Conservation (phyloP, 2,113 vertebrate species). For the Hydropotes inermis region DNA sequence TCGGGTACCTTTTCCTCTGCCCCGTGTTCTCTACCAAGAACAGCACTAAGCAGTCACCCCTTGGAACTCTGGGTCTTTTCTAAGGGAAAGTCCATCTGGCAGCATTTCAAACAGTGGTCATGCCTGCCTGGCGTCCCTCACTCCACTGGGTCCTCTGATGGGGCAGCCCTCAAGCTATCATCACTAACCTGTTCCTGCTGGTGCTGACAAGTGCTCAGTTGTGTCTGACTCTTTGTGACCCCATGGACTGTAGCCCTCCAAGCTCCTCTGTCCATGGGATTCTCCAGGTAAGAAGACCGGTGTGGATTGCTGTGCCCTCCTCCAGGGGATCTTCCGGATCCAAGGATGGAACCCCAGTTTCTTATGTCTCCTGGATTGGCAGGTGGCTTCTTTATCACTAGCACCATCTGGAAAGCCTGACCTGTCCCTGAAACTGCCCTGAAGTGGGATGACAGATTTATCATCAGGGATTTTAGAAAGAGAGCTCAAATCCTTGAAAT, state of each 20-base stretch:
- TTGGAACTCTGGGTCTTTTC: background rate
- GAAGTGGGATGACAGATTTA: background rate
- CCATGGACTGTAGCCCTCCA: background rate
- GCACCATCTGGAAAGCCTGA: background rate
- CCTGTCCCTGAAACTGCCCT: background rate
- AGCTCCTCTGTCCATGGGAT: background rate
- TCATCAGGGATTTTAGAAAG: background rate
- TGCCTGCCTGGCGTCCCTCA: rapidly evolving
- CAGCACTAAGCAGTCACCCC: background rate
- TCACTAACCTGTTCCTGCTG: background rate
- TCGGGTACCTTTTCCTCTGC: background rate
- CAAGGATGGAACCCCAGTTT: background rate
- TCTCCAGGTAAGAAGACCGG: background rate
- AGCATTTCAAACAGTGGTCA: background rate
- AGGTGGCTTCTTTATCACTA: background rate
- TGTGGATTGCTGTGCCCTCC: background rate
- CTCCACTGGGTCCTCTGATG: rapidly evolving
- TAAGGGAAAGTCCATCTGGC: background rate
- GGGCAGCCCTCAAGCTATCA: background rate
- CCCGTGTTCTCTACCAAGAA: background rate
- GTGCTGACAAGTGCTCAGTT: background rate
- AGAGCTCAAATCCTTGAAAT: background rate
- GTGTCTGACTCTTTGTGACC: background rate
- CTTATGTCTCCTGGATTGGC: background rate
- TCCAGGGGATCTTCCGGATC: background rate